Base-by-base conservation (phyloP, 2,888 invertebrate genomes). In the Cryptophagus acutangulus region DNA sequence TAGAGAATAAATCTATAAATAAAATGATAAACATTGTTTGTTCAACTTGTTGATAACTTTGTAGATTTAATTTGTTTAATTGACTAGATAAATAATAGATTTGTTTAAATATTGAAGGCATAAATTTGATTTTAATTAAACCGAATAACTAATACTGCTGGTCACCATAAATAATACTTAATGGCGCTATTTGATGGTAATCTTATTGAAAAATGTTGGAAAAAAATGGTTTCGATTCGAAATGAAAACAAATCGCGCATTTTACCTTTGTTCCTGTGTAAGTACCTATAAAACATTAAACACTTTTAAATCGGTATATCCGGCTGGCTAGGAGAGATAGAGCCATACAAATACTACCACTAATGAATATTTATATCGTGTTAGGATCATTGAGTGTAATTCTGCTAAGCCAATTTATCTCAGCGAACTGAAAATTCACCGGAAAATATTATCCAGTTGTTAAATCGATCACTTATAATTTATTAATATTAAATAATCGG, bases 321-420 rank as follows among this genome's bases (percentile, higher is more conserved):
- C 12, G 14, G 16, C 31, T 31, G 31, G 31, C 5, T 16, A 14
- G n/a, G 31, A 15, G 15, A 31, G 31, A 31, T 31, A 31, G 31
- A 31, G 31, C 31, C 31, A 13, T 31, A 31, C 12, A 31, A 31
- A 31, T 31, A 16, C 31, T 12, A 8, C 31, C 12, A 31, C 43
- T 52, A 56, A 56, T 54, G 54, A 54, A 53, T 54, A 54, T 56
- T 56, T 56, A 56, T 56, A 46, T 38, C 37, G 44, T 41, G 48
- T 48, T 45, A 31, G 52, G 40, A 48, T 46, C 49, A 49, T 45
- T 42, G 40, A 41, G 39, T 47, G 41, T 48, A 43, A 49, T 43
- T 28, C 34, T 38, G 39, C n/a, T 29, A 17, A 3, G 20, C 29
- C 37, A 4, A 37, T 37, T 37, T 37, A 37, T 37, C 29, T 37